These are phyloP conservation scores for Hipposideros armiger DNA, from an alignment of 2,113 vertebrate species.

Conservation along the genomic window DNA sequence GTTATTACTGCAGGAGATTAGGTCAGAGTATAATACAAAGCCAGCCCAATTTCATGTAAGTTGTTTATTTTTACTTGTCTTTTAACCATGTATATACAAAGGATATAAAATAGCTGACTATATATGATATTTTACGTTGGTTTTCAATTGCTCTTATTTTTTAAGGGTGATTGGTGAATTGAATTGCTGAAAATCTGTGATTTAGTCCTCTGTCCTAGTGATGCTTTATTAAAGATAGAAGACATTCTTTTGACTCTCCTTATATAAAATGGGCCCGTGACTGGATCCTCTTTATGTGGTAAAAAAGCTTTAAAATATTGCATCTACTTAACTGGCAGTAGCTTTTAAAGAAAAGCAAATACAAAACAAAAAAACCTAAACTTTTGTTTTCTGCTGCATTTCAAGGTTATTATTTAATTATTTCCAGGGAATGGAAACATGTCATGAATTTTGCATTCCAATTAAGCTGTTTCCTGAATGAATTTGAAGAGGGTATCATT, in stretches of 20 bases:
- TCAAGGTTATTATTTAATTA: conserved; percentile 21
- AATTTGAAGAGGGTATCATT: background rate
- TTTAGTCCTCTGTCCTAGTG: background rate
- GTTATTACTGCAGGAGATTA: conserved; percentile 47
- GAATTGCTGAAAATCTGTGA: background rate
- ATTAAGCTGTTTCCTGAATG: background rate
- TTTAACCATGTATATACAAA: background rate
- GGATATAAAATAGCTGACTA: background rate
- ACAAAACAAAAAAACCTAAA: background rate
- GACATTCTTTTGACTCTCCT: background rate
- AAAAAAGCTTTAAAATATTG: conserved; percentile 45
- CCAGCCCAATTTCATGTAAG: conserved; percentile 48
- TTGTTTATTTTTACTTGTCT: conserved; percentile 62
- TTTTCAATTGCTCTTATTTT: conserved; percentile 53
- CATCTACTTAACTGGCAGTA: background rate
- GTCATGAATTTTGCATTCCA: background rate
- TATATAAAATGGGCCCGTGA: background rate
- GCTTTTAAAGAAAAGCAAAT: background rate
- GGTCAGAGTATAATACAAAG: conserved; percentile 3
- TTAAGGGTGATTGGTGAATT: background rate
- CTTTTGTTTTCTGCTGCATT: background rate
- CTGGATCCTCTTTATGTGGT: background rate
- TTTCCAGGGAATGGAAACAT: background rate
- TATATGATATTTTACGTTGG: background rate
- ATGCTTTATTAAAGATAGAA: conserved; percentile 17